phyloP scores from a whole-genome alignment of 1,140 invertebrate species.

The Diabrotica virgifera region DNA sequence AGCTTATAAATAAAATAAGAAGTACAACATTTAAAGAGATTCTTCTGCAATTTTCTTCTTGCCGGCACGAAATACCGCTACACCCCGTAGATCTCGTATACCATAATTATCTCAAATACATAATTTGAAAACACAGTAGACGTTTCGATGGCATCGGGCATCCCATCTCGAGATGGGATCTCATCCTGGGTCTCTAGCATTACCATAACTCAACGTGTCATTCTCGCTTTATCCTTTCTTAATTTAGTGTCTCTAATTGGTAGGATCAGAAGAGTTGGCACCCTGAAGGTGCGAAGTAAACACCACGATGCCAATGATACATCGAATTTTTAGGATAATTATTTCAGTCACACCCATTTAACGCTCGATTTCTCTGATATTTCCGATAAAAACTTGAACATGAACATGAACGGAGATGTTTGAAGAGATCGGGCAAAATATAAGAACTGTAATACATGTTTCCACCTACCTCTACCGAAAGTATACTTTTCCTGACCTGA shows the following conservation, averaged over 20 bases:
- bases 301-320: conserved; percentile 42
- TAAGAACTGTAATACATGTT: too few relatives aligned
- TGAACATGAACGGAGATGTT: neutral
- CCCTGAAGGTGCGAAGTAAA: conserved; percentile 43
- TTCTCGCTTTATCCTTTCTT: conserved; percentile 37
- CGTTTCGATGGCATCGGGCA: conserved; percentile 6
- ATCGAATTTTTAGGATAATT: conserved; percentile 50
- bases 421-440: too few relatives aligned
- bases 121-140: conserved; percentile 14
- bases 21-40: too few relatives aligned
- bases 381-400: conserved; percentile 4
- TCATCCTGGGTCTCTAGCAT: conserved; percentile 14
- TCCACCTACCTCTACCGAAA: too few relatives aligned
- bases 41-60: too few relatives aligned
- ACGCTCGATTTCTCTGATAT: conserved; percentile 39
- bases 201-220: conserved; percentile 35
- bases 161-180: conserved; percentile 9
- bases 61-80: too few relatives aligned
- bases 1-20: too few relatives aligned
- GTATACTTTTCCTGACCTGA: too few relatives aligned
- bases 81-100: neutral
- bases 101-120: conserved; percentile 5
- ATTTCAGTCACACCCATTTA: conserved; percentile 48
- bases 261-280: conserved; percentile 40
- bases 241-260: conserved; percentile 48